Evolutionary conservation across 2,113 vertebrate genomes (phyloP).

Genomic region (Xenotilapia caudafasciata): DNA sequence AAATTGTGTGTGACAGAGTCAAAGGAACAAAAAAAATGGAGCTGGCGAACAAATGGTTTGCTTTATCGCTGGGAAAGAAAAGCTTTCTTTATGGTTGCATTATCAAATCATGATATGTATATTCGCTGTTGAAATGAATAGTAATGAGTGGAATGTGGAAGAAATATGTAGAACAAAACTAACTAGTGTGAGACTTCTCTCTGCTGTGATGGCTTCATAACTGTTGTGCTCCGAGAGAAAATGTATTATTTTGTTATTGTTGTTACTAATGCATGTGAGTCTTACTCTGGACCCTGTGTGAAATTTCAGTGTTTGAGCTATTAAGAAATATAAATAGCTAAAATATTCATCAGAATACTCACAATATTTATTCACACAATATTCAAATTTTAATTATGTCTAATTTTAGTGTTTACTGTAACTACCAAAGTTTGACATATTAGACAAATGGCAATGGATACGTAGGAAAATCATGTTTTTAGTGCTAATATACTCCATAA

Average conservation of each 20-base stretch:
- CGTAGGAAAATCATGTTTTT: neutral
- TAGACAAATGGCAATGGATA: neutral
- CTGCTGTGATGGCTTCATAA: conserved; percentile 26
- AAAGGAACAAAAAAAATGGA: conserved; percentile 53
- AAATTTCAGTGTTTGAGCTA: neutral
- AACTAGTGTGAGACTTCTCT: neutral
- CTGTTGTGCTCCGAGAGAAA: neutral
- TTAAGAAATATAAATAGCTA: neutral
- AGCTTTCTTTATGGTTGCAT: conserved; percentile 50
- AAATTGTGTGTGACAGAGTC: conserved; percentile 69
- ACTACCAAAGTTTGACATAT: neutral
- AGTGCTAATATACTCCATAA: neutral
- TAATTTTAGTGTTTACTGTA: neutral
- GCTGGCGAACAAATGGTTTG: conserved; percentile 55
- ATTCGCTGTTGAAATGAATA: conserved; percentile 52
- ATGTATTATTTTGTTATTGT: conserved; percentile 1
- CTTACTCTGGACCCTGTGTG: neutral
- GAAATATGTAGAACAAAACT: conserved; percentile 26
- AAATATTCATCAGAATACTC: neutral
- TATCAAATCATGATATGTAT: conserved; percentile 67
- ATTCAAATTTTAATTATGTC: neutral
- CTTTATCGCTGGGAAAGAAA: conserved; percentile 44
- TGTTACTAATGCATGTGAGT: neutral
- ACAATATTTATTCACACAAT: neutral
- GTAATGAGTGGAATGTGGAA: conserved; percentile 27